A percentile compares a stretch with the other conserved stretches of the same genome.
These are phyloP conservation scores for Listronotus oregonensis DNA, from an alignment of 1,140 invertebrate genomes.

Conservation along the genomic window DNA sequence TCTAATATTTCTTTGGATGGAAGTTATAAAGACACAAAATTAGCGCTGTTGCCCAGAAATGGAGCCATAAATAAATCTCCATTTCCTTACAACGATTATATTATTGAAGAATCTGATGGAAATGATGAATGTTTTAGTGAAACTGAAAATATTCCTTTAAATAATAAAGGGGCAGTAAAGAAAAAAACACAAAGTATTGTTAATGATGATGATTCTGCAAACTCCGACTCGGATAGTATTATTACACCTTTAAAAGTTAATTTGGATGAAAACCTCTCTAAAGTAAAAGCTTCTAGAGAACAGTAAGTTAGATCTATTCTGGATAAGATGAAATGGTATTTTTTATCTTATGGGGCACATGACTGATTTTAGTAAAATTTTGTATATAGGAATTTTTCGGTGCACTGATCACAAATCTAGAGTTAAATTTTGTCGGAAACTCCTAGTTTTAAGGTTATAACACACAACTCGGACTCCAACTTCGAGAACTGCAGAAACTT, in stretches of 20 bases:
- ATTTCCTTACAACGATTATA: slow-evolving; percentile 51
- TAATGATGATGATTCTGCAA: slow-evolving; percentile 63
- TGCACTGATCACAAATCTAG: too few relatives aligned
- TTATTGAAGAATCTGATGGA: slow-evolving; percentile 58
- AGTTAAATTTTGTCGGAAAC: too few relatives aligned
- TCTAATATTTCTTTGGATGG: slow-evolving; percentile 94
- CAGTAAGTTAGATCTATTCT: slow-evolving; percentile 35
- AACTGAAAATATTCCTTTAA: slow-evolving; percentile 51
- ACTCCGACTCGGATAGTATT: slow-evolving; percentile 71
- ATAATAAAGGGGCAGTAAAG: slow-evolving; percentile 40
- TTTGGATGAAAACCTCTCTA: slow-evolving; percentile 29
- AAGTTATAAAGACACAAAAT: slow-evolving; percentile 81
- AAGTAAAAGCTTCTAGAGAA: slow-evolving; percentile 28
- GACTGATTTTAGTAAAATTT: too few relatives aligned
- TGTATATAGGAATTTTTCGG: too few relatives aligned
- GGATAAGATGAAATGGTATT: too few relatives aligned
- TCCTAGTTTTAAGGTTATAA: too few relatives aligned
- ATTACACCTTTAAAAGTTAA: slow-evolving; percentile 59
- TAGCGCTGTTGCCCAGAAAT: slow-evolving; percentile 63
- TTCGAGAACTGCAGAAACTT: too few relatives aligned
- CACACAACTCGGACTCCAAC: too few relatives aligned
- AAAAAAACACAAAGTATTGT: slow-evolving; percentile 40
- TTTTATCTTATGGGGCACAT: too few relatives aligned
- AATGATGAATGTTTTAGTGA: slow-evolving; percentile 60
- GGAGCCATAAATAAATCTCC: slow-evolving; percentile 54